Evolutionary conservation across 2,888 invertebrate species (phyloP), one percentile per base, ranked within the genome.

Genomic region (Microchrysa polita): DNA sequence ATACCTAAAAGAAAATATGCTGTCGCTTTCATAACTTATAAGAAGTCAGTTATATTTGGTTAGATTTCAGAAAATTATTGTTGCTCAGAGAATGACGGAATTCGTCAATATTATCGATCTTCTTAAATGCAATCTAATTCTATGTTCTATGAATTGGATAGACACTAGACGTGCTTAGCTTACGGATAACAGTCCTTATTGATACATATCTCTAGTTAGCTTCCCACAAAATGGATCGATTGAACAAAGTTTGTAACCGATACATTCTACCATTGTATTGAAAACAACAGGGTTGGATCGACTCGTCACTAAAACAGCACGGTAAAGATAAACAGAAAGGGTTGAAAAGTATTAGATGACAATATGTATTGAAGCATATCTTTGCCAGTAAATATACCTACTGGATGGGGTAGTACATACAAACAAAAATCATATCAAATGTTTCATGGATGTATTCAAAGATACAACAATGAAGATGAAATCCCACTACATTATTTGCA

Each of bases 291-390:
- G 52, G 22, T 20, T 48, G n/a, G 20, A 48, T 10, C 52, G 48
- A 22, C 22, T 67, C 65, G 1, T n/a, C 44, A 67, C 63, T 16
- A 63, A 42, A 42, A 63, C 63, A 63, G 42, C 18, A 7, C 52
- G 48, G 22, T 14, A 10, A 67, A 22, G 22, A 48, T 67, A 18
- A 67, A 67, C 23, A 67, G 65, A 22, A 67, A 67, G 65, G 65
- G 65, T 67, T 67, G 65, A 67, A 48, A 67, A 67, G 65, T 67
- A 67, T 67, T 67, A 18, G 18, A 67, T 67, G 48, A 48, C 65
- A 48, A 48, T 67, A 52, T 67, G 65, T 67, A 48, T 23, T 48
- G 65, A 67, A 67, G 65, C 65, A 48, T 67, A 67, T 67, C 65
- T 48, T 23, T 67, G 48, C 48, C 65, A 67, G 44, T 42, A 18